These are phyloP conservation scores for Drosophila sordidapex DNA, from an alignment of 2,888 invertebrate species.

Conservation along the genomic window DNA sequence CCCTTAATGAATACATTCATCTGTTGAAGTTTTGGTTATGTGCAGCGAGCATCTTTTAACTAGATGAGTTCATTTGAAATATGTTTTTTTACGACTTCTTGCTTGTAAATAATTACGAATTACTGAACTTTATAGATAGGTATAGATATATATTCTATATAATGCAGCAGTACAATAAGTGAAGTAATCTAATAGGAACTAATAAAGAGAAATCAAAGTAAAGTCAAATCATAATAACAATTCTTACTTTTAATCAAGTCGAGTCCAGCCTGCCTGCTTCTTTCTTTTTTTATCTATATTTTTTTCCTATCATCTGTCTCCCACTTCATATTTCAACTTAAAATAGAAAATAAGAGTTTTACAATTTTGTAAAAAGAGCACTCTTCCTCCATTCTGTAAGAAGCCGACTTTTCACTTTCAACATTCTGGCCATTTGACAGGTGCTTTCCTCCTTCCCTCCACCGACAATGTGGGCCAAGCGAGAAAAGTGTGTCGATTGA, in stretches of 20 bases:
- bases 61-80: conserved; percentile 41
- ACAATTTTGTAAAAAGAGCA: background rate
- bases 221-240: background rate
- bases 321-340: background rate
- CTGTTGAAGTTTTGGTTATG: conserved; percentile 52
- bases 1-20: conserved; percentile 43
- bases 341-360: conserved; percentile 1
- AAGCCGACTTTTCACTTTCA: background rate
- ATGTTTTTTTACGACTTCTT: background rate
- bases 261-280: background rate
- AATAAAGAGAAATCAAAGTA: background rate
- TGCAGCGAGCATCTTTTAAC: conserved; percentile 32
- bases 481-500: conserved; percentile 35
- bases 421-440: conserved; percentile 26
- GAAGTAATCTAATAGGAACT: background rate
- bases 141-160: background rate
- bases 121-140: background rate
- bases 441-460: conserved; percentile 21
- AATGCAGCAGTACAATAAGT: background rate
- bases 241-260: background rate
- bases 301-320: background rate
- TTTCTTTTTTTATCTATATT: background rate
- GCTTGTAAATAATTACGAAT: too few species aligned
- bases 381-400: background rate
- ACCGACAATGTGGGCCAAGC: conserved; percentile 22